phyloP scores from a whole-genome alignment of 2,888 invertebrate genomes.

The Andrena dorsata region DNA sequence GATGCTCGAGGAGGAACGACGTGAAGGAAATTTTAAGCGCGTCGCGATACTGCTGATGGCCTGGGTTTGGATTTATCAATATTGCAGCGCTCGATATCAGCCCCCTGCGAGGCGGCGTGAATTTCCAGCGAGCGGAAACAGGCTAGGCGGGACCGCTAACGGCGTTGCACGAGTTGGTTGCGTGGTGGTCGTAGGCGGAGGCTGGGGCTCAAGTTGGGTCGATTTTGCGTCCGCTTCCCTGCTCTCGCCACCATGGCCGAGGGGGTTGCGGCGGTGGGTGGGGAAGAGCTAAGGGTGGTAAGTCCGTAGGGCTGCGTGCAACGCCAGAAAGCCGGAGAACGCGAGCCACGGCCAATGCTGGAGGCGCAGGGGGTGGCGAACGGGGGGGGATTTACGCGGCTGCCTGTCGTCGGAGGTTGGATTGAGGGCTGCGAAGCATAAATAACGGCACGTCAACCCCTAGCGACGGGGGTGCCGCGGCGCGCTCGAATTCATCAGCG shows the following conservation, averaged over 20 bases:
- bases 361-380: slow-evolving; percentile 22
- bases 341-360: slow-evolving; percentile 51
- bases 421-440: slow-evolving; percentile 76
- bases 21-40: slow-evolving; percentile 21
- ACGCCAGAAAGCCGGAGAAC: slow-evolving; percentile 46
- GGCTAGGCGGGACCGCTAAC: slow-evolving; percentile 49
- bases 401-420: slow-evolving; percentile 76
- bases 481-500: slow-evolving; percentile 43
- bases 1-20: background rate
- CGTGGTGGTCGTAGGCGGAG: slow-evolving; percentile 66
- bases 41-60: background rate
- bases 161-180: slow-evolving; percentile 61
- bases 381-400: slow-evolving; percentile 70
- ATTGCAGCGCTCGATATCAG: slow-evolving; percentile 70
- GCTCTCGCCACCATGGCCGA: slow-evolving; percentile 59
- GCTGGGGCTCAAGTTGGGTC: slow-evolving; percentile 71
- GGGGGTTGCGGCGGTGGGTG: slow-evolving; percentile 40
- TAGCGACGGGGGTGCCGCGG: slow-evolving; percentile 19
- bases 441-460: slow-evolving; percentile 77
- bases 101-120: slow-evolving; percentile 58
- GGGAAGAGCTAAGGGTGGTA: slow-evolving; percentile 66
- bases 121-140: slow-evolving; percentile 43
- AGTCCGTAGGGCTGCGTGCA: slow-evolving; percentile 50
- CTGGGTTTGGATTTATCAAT: slow-evolving; percentile 69
- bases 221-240: slow-evolving; percentile 74